Percentiles rank a stretch among this genome's conserved stretches.
phyloP scores from a whole-genome alignment of 2,797 vertebrate genomes.

The Channa striata region DNA sequence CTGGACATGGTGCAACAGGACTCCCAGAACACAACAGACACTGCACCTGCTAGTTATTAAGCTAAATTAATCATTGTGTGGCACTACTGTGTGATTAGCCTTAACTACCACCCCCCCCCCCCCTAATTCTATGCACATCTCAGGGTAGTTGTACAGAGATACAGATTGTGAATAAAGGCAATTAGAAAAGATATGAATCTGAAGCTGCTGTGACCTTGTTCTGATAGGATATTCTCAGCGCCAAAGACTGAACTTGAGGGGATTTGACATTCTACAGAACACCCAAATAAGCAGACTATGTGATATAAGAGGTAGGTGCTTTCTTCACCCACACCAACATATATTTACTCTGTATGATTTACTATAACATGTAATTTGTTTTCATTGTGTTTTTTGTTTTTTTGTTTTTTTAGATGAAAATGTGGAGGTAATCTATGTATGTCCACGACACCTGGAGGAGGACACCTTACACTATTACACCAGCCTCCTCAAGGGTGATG shows the following conservation, averaged over 20 bases:
- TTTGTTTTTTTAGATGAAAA: conserved; percentile 87
- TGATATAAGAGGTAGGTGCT: conserved; percentile 86
- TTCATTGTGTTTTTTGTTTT: background rate
- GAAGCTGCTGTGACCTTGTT: conserved; percentile 45
- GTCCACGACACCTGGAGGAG: conserved; percentile 85
- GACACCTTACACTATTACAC: conserved; percentile 89
- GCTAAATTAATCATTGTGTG: conserved; percentile 69
- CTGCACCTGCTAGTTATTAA: conserved; percentile 74
- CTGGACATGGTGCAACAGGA: conserved; percentile 68
- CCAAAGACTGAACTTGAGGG: conserved; percentile 74
- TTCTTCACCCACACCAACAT: background rate
- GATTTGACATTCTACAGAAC: conserved; percentile 87
- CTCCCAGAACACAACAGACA: conserved; percentile 50
- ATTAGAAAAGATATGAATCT: conserved; percentile 30
- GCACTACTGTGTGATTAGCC: conserved; percentile 57
- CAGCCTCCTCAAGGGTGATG: conserved; percentile 87
- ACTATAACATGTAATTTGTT: conserved; percentile 10
- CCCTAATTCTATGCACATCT: conserved; percentile 17
- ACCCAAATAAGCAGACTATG: conserved; percentile 90
- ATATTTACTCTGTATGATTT: background rate
- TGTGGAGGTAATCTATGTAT: conserved; percentile 92
- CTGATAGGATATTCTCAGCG: conserved; percentile 85
- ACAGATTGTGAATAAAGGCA: conserved; percentile 33
- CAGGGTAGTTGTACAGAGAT: conserved; percentile 23
- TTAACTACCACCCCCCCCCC: conserved; percentile 51